phyloP scores from a whole-genome alignment of 1,140 invertebrate species.

The Macrosteles quadrilineatus region DNA sequence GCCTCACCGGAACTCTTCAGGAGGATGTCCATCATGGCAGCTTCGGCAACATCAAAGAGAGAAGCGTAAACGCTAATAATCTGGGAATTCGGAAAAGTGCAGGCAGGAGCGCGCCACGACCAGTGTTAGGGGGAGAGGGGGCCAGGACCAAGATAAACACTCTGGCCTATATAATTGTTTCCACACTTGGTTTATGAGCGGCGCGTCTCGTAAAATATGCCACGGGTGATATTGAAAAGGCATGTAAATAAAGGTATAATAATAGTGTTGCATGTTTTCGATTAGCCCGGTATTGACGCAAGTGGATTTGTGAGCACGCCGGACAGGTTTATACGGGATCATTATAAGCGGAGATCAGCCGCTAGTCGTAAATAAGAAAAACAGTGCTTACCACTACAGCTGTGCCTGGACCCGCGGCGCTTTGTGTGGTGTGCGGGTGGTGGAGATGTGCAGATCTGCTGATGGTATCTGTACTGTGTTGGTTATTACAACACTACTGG shows the following conservation, averaged over 20 bases:
- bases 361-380: no score
- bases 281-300: conserved; percentile 24
- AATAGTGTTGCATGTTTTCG: conserved; percentile 26
- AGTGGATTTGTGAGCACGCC: conserved; percentile 3
- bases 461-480: no score
- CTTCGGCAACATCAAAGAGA: neutral
- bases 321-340: conserved; percentile 20
- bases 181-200: conserved; percentile 10
- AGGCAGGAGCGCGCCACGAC: neutral
- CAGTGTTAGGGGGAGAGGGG: no score
- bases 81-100: neutral
- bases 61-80: neutral
- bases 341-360: conserved; percentile 6
- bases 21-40: neutral
- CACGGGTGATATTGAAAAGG: conserved; percentile 22
- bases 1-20: no score
- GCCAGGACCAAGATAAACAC: no score
- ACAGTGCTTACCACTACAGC: no score
- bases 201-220: neutral
- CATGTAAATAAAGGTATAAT: conserved; percentile 27
- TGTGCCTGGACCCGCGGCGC: no score
- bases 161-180: conserved; percentile 18
- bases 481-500: no score
- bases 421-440: no score
- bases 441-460: no score